Evolutionary conservation across 2,113 vertebrate species (phyloP), one percentile per base, ranked within the genome.

Genomic region (Trematomus loennbergii): DNA sequence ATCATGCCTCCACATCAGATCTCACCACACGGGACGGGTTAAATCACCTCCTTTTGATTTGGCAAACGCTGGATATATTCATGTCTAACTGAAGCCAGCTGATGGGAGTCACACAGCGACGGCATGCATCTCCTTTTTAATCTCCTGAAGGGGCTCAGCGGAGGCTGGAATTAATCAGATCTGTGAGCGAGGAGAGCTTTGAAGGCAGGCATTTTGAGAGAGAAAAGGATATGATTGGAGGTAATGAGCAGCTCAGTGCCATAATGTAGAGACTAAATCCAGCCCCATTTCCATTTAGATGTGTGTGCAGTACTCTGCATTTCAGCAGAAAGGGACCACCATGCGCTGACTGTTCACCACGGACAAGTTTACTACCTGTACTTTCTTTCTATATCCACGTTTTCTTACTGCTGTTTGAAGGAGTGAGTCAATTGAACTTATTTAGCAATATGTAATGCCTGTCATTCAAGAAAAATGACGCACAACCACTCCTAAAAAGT

Each of bases 161-260:
- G 74, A 81, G 46, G 72, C 73, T 83, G 83, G 85, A 79, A 77
- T 86, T 78, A 87, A 87, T 90, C 74, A 76, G 45, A 72, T 82
- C 73, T 78, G 52, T 25, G 52, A 70, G 60, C 55, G 58, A 70
- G 69, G 52, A 1, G 25, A 76, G 75, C 58, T 80, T 61, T 82
- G 61, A 79, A 77, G 75, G 62, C n/a, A 75, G 52, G 20, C 74
- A 48, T 66, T 83, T 79, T 68, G 82, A 81, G 16, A 40, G 46
- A 57, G 59, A 70, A 63, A 69, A 75, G 62, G 76, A 67, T 83
- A 6, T 82, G 87, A 89, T 87, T 76, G 71, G 79, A 67, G 66
- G 1, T 78, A 82, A 78, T 48, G 70, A 78, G 76, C 1, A 29
- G 54, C 48, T 46, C 62, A 3, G 55, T 73, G 49, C 48, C 25